Percentiles rank a stretch among this genome's conserved stretches.
Evolutionary conservation across 2,888 invertebrate genomes (phyloP).

Genomic region (Drosophila subsilvestris): DNA sequence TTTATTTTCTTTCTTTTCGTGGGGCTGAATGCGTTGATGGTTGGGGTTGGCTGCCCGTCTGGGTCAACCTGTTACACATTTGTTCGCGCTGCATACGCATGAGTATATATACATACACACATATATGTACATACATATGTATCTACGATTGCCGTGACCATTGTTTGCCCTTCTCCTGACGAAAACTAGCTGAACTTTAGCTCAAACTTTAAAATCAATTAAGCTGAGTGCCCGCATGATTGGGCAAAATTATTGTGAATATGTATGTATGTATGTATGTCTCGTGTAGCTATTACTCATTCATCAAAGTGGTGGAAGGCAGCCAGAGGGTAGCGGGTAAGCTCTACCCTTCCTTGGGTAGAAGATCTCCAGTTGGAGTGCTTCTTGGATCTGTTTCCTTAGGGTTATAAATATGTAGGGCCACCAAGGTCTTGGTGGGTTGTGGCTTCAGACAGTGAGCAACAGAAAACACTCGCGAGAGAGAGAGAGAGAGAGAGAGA

Average conservation of each 20-base stretch:
- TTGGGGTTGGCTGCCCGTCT: neutral
- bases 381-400: too few species aligned
- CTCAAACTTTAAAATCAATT: conserved; percentile 72
- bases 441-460: too few species aligned
- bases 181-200: conserved; percentile 24
- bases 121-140: too few species aligned
- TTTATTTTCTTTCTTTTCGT: neutral
- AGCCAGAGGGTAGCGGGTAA: neutral
- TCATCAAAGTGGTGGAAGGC: neutral
- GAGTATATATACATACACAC: neutral
- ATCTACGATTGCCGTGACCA: conserved; percentile 2
- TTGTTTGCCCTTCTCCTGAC: conserved; percentile 37
- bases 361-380: too few species aligned
- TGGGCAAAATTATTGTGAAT: conserved; percentile 55
- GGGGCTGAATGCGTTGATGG: neutral
- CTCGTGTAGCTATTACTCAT: conserved; percentile 3
- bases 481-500: too few species aligned
- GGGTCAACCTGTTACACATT: conserved; percentile 67
- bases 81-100: conserved; percentile 52
- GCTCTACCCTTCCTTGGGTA: neutral
- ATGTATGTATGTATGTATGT: conserved; percentile 4
- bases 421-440: too few species aligned
- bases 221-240: conserved; percentile 70
- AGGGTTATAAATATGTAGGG: too few species aligned
- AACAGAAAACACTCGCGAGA: too few species aligned